Evolutionary conservation across 2,797 vertebrate genomes (phyloP).

Genomic region (Scomberomorus guttatus): DNA sequence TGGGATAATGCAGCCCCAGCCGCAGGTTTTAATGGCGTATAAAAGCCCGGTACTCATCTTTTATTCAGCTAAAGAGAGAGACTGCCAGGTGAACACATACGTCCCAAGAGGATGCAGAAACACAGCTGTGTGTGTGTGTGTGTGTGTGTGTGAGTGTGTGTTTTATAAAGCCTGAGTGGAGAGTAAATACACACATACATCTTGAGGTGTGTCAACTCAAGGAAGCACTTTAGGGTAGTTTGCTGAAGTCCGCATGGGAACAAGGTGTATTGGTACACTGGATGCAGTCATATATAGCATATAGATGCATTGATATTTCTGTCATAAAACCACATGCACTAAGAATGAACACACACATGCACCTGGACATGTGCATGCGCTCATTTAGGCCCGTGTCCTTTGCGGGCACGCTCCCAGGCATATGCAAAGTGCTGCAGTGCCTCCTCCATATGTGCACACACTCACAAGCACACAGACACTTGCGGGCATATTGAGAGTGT

Average conservation of each 20-base stretch:
- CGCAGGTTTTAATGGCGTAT: constrained; percentile 84
- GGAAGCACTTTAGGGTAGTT: constrained; percentile 72
- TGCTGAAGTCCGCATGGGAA: constrained; percentile 64
- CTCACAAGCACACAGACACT: constrained; percentile 33
- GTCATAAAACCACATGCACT: constrained; percentile 28
- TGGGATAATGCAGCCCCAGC: constrained; percentile 77
- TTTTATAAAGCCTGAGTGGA: constrained; percentile 56
- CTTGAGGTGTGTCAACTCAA: constrained; percentile 61
- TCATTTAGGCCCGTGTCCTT: constrained; percentile 55
- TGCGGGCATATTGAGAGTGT: constrained; percentile 48
- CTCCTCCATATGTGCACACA: constrained; percentile 31
- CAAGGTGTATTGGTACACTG: constrained; percentile 49
- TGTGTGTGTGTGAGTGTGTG: constrained; percentile 28
- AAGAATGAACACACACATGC: background rate
- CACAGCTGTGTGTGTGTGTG: constrained; percentile 47
- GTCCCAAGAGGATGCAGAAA: constrained; percentile 74
- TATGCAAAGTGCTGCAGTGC: constrained; percentile 67
- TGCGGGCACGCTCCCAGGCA: constrained; percentile 54
- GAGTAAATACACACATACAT: constrained; percentile 70
- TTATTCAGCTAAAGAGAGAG: constrained; percentile 83
- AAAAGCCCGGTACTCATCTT: constrained; percentile 86
- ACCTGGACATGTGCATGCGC: background rate
- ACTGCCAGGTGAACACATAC: constrained; percentile 81
- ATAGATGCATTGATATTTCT: constrained; percentile 47
- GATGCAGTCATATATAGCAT: constrained; percentile 40